Conservation (phyloP, 2,888 invertebrate genomes). For the Drosophila prolongata region DNA sequence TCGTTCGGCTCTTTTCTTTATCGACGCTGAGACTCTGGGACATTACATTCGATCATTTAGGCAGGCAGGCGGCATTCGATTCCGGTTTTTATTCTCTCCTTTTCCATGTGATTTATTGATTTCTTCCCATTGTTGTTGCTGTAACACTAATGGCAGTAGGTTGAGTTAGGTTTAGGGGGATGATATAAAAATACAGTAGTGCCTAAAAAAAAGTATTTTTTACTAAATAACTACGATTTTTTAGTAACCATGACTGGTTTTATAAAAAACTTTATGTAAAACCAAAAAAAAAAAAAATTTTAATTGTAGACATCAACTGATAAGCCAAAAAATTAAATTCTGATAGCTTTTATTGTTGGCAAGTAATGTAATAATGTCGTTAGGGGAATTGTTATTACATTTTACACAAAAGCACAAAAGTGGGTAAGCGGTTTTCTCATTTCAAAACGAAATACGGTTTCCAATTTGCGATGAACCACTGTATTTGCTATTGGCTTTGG, state of each 20-base stretch:
- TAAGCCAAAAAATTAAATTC: no score
- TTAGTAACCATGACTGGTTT: no score
- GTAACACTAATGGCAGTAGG: conserved; percentile 68
- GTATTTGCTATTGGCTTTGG: conserved; percentile 23
- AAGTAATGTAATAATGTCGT: no score
- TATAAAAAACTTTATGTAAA: no score
- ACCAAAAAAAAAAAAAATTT: no score
- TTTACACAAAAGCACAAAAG: no score
- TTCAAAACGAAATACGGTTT: not conserved
- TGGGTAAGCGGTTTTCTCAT: not conserved
- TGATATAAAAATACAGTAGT: conserved; percentile 1
- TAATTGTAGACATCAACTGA: no score
- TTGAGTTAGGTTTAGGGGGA: conserved; percentile 61
- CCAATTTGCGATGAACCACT: conserved; percentile 3
- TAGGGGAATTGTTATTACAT: no score
- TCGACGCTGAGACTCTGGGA: conserved; percentile 53
- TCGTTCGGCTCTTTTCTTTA: conserved; percentile 23
- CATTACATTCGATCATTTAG: conserved; percentile 59
- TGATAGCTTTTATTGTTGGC: no score
- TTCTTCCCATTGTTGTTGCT: conserved; percentile 42
- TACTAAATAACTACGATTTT: no score
- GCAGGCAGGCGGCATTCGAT: conserved; percentile 31
- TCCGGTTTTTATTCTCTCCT: conserved; percentile 18
- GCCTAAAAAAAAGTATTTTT: no score
- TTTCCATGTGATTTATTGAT: conserved; percentile 75